Base-by-base conservation (phyloP, 2,888 invertebrate species). In the Alsophila aescularia region DNA sequence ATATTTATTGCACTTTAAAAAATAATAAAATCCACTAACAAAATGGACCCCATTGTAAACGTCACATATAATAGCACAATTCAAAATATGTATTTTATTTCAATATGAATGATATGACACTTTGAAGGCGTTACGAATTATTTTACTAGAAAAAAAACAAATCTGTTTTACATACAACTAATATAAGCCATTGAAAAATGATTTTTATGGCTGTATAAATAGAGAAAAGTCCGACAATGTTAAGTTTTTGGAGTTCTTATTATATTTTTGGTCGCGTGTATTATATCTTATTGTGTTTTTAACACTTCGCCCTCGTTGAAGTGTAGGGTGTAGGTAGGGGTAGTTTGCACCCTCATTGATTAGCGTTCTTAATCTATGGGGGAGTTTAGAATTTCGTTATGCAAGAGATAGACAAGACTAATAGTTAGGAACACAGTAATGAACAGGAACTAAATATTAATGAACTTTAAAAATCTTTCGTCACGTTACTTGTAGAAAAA, bases 71-170 rank as follows among this genome's bases (percentile, higher is more conserved):
- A 85, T 83, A 76, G 75, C 70, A 77, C 82, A 80, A 58, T 56
- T 42, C 59, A 86, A 88, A 90, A 89, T 89, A 87, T 88, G 84
- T 88, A 88, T 87, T 88, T 85, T 81, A 83, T 89, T 83, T 85
- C 77, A 72, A 73, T 79, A 87, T 90, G 88, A 90, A 79, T 87
- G 89, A 91, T 91, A 90, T 90, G 90, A 90, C 90, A 90, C 79
- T 83, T 85, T 82, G 85, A 87, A 90, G 90, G 90, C 90, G 90
- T 90, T 87, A 67, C 91, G 86, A 91, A 91, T 90, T 86, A 86
- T 75, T 79, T 75, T 75, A 77, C 43, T 39, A 66, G 69, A 74
- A 62, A n/a, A 62, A 66, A 67, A 61, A 53, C 3, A 31, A 24
- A 10, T 8, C 7, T 18, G 14, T 21, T 24, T 3, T 21, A 18